phyloP scores from a whole-genome alignment of 1,140 invertebrate genomes.

The Drosophila erecta region DNA sequence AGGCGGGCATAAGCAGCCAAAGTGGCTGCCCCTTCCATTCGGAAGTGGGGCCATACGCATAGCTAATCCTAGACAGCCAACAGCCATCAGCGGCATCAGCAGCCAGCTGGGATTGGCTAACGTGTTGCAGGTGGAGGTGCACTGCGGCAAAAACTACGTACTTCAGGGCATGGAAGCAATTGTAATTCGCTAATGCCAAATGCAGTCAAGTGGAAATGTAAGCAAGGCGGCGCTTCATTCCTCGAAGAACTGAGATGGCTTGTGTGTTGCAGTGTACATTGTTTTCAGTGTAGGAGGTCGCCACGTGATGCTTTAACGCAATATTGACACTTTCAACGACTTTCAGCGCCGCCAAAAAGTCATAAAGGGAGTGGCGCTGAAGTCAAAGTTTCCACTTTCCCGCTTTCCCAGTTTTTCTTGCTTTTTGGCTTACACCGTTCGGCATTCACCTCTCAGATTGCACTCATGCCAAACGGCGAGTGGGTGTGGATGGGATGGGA shows the following conservation, averaged over 20 bases:
- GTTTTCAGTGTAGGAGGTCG: slow-evolving; percentile 10
- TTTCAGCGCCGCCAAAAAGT: slow-evolving; percentile 76
- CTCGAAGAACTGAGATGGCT: too few relatives aligned
- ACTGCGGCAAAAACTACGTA: background rate
- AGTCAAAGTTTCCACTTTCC: slow-evolving; percentile 56
- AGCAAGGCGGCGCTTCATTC: too few relatives aligned
- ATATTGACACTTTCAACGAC: slow-evolving; percentile 84
- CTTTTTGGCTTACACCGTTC: slow-evolving; percentile 35
- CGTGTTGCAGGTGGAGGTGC: slow-evolving; percentile 16
- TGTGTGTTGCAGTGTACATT: too few relatives aligned
- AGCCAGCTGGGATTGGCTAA: slow-evolving; percentile 54
- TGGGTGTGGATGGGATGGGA: slow-evolving; percentile 30
- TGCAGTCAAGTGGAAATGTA: too few relatives aligned
- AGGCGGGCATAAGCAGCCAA: slow-evolving; percentile 64
- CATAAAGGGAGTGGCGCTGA: slow-evolving; percentile 70
- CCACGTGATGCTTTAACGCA: slow-evolving; percentile 75
- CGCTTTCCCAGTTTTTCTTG: too few relatives aligned
- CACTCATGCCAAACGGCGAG: slow-evolving; percentile 46
- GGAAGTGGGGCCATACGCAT: slow-evolving; percentile 46
- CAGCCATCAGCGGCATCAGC: slow-evolving; percentile 42
- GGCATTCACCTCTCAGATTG: slow-evolving; percentile 66
- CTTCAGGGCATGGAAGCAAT: too few relatives aligned
- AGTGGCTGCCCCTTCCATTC: slow-evolving; percentile 43
- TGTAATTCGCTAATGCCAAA: too few relatives aligned
- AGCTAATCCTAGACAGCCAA: slow-evolving; percentile 68